These are phyloP conservation scores for Siderastrea radians DNA, from an alignment of 92 coral and sea anemone species.

Conservation along the genomic window DNA sequence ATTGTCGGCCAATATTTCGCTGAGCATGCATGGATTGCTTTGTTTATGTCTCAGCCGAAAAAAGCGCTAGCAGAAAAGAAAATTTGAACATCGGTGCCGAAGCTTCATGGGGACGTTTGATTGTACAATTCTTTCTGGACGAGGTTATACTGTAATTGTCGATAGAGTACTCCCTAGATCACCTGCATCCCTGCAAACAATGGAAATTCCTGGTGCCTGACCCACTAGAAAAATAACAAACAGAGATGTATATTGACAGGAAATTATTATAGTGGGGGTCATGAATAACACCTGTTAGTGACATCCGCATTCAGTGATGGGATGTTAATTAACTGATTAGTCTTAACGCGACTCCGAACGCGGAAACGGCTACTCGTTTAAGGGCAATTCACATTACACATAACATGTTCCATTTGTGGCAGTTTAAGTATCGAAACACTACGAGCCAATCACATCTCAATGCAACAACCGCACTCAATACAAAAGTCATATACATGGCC, in stretches of 20 bases:
- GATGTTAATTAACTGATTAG: conserved; percentile 41
- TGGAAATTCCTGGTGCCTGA: conserved; percentile 27
- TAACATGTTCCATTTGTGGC: conserved; percentile 39
- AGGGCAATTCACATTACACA: conserved; percentile 43
- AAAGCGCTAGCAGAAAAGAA: conserved; percentile 1
- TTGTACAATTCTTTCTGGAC: neutral
- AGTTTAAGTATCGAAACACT: conserved; percentile 71
- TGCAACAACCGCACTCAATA: conserved; percentile 56
- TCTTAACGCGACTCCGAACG: conserved; percentile 31
- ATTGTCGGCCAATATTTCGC: conserved; percentile 46
- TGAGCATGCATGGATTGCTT: conserved; percentile 54
- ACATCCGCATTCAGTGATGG: conserved; percentile 59
- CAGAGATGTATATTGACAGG: conserved; percentile 55
- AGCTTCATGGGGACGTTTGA: neutral
- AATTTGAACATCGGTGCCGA: neutral
- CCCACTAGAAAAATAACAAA: conserved; percentile 62
- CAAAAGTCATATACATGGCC: conserved; percentile 16
- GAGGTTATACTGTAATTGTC: neutral
- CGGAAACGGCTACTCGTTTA: conserved; percentile 18
- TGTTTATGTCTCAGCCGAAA: conserved; percentile 66
- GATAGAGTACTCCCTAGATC: conserved; percentile 15
- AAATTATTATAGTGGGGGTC: conserved; percentile 34
- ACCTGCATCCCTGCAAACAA: conserved; percentile 5
- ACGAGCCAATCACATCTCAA: conserved; percentile 53
- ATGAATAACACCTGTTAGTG: conserved; percentile 71